phyloP scores from a whole-genome alignment of 1,140 invertebrate genomes.

The Cotesia glomerata region DNA sequence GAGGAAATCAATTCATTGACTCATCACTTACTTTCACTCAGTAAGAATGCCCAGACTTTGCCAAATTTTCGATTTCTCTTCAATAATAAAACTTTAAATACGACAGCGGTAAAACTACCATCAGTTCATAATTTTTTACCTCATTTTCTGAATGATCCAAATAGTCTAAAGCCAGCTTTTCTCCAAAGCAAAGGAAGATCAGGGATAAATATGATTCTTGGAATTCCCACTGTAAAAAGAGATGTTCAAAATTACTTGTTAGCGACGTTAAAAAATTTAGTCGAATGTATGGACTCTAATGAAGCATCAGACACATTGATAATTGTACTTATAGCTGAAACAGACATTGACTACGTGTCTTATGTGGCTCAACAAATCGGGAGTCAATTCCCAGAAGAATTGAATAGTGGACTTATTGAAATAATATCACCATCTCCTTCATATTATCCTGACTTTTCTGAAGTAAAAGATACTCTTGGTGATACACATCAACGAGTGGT shows the following conservation, averaged over 20 bases:
- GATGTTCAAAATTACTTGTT: conserved; percentile 89
- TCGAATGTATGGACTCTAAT: conserved; percentile 77
- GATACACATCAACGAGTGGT: conserved; percentile 87
- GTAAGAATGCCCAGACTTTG: conserved; percentile 52
- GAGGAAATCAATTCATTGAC: conserved; percentile 61
- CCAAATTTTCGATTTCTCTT: conserved; percentile 56
- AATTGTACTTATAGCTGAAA: conserved; percentile 90
- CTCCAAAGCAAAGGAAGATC: conserved; percentile 75
- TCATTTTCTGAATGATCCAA: conserved; percentile 80
- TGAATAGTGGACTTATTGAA: conserved; percentile 56
- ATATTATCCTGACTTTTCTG: conserved; percentile 90
- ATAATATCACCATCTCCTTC: conserved; percentile 76
- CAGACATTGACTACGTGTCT: conserved; percentile 74
- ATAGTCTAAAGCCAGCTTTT: conserved; percentile 80
- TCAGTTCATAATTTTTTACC: conserved; percentile 87
- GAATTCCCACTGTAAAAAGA: conserved; percentile 87
- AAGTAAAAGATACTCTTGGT: conserved; percentile 79
- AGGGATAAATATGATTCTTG: conserved; percentile 83
- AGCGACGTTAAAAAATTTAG: conserved; percentile 85
- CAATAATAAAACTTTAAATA: conserved; percentile 53
- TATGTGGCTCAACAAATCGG: conserved; percentile 78
- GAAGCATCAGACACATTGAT: conserved; percentile 85
- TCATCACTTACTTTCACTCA: conserved; percentile 52
- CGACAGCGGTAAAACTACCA: conserved; percentile 66
- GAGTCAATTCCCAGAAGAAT: conserved; percentile 63